Evolutionary conservation across 1,140 invertebrate species (phyloP).

Genomic region (Hycleus phaleratus): DNA sequence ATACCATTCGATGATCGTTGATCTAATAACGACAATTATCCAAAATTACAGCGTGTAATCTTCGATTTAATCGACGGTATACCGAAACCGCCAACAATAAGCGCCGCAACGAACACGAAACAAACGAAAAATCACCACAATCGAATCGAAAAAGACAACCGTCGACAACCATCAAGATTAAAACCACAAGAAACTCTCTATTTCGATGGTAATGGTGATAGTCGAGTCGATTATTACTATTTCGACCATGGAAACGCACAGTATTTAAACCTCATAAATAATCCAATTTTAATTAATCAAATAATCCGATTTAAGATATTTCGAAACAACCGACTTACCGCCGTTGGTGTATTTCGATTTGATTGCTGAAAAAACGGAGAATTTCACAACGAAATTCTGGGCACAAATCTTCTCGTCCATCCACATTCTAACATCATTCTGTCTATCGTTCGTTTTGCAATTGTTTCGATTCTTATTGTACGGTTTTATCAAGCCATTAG

Average conservation of each 20-base stretch:
- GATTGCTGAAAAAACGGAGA: constrained; percentile 50
- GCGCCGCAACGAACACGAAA: constrained; percentile 21
- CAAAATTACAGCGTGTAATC: constrained; percentile 23
- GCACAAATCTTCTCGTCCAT: constrained; percentile 56
- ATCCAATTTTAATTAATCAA: too few relatives aligned
- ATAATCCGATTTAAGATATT: constrained; percentile 38
- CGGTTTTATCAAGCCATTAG: constrained; percentile 38
- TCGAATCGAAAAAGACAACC: background rate
- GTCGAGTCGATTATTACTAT: constrained; percentile 55
- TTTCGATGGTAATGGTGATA: constrained; percentile 22
- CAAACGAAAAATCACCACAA: too few relatives aligned
- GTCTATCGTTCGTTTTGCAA: constrained; percentile 55
- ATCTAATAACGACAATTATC: constrained; percentile 1
- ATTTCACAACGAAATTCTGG: constrained; percentile 54
- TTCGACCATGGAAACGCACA: constrained; percentile 59
- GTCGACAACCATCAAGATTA: background rate
- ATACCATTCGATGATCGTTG: background rate
- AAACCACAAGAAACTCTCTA: constrained; percentile 17
- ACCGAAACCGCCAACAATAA: constrained; percentile 20
- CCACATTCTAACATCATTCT: constrained; percentile 51
- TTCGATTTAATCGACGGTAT: constrained; percentile 33
- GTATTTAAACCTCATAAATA: constrained; percentile 25
- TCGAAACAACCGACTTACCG: constrained; percentile 52
- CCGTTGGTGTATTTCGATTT: constrained; percentile 49
- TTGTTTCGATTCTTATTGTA: constrained; percentile 34